These are phyloP conservation scores for Dasysyrphus albostriatus DNA, from an alignment of 2,888 invertebrate genomes.

Conservation along the genomic window DNA sequence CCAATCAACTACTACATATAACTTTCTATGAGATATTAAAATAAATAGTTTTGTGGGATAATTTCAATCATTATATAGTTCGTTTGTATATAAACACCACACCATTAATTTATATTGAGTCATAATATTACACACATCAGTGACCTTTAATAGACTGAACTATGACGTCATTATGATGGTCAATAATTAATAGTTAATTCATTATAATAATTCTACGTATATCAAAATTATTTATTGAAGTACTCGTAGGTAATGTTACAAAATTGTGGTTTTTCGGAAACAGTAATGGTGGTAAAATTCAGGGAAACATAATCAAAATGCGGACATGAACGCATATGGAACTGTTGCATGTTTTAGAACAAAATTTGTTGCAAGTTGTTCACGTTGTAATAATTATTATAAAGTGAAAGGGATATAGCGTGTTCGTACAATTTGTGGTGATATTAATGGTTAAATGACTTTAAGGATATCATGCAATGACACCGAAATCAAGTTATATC, in stretches of 20 bases:
- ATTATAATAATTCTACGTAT: too few species aligned
- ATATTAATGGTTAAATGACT: neutral
- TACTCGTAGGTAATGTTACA: neutral
- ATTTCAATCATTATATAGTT: neutral
- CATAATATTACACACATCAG: too few species aligned
- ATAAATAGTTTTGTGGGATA: neutral
- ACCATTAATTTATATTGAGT: constrained; percentile 50
- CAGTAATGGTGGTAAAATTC: neutral
- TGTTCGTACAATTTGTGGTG: neutral
- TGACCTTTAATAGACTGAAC: constrained; percentile 37
- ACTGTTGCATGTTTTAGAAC: constrained; percentile 5
- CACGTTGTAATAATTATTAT: neutral
- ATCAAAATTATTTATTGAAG: too few species aligned
- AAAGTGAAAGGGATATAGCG: neutral
- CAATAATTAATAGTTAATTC: neutral
- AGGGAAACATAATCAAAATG: too few species aligned
- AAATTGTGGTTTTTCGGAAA: neutral
- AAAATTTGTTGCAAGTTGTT: neutral
- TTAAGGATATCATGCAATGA: neutral
- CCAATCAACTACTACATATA: neutral
- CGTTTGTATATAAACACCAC: neutral
- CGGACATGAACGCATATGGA: neutral
- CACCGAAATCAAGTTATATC: neutral
- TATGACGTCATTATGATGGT: constrained; percentile 54
- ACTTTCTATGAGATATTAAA: neutral